Base-by-base conservation (phyloP, 2,113 vertebrate genomes). In the Eulemur rufifrons region DNA sequence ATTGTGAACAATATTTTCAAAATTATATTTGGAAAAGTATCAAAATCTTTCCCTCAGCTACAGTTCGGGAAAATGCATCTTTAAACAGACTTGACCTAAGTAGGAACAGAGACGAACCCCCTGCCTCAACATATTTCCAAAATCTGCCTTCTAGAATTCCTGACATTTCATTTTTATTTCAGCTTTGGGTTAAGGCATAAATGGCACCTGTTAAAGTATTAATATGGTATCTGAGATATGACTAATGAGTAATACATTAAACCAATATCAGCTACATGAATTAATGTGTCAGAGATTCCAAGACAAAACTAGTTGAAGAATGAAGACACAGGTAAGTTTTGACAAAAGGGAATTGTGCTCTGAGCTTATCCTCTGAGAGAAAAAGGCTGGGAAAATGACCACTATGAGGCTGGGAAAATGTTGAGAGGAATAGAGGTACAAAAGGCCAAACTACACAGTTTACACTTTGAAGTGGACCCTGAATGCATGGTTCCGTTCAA, bases 1-100 rank as follows among this genome's bases (percentile, higher is more conserved):
- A 50, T 27, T 77, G n/a, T 74, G 10, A 64, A 94, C 2, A 74
- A 78, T 76, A 61, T 52, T 59, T 90, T 89, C 42, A 88, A 83
- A 96, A 87, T 82, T 25, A 27, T 64, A 50, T 47, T 86, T 95
- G 69, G 32, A 29, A 95, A 96, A 92, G 81, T 37, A 68, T 37
- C 77, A 96, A 96, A 92, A 80, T 52, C 15, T 32, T 77, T 88
- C 9, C 14, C 34, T 86, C 32, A 81, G 27, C 6, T 61, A 73
- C 9, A 82, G 81, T 69, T 87, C 2, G 87, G 25, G 11, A 66
- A 91, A 88, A 45, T 54, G 29, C 12, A 90, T 77, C 85, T 91
- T 78, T 66, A 77, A 84, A 59, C 0, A 92, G 56, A 95, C 4
- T 29, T 96, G n/a, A 83, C 9, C 8, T 82, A 84, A 34, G 21